Evolutionary conservation across 1,140 invertebrate genomes (phyloP).

Genomic region (Arctopsyche grandis): DNA sequence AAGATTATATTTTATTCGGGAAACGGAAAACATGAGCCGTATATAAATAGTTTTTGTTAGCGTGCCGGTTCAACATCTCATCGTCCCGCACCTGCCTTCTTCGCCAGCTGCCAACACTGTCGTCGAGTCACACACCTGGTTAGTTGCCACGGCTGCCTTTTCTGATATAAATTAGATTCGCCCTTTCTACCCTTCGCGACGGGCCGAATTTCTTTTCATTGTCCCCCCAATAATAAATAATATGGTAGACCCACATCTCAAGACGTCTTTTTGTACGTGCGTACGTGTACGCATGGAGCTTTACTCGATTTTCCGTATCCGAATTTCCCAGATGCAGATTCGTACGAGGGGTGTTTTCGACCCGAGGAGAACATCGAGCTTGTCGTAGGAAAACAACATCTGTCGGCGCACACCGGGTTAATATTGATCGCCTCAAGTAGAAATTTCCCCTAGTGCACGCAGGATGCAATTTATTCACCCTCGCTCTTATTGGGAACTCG

Average conservation of each 20-base stretch:
- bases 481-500: background rate
- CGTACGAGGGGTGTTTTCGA: too few relatives aligned
- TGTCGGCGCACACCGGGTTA: background rate
- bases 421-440: constrained; percentile 10
- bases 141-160: background rate
- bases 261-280: background rate
- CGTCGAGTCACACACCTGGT: background rate
- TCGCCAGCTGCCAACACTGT: constrained; percentile 9
- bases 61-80: background rate
- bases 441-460: constrained; percentile 9
- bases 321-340: background rate
- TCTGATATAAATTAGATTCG: constrained; percentile 6
- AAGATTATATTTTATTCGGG: too few relatives aligned
- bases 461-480: constrained; percentile 39
- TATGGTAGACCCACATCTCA: background rate
- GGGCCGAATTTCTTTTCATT: background rate
- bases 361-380: too few relatives aligned
- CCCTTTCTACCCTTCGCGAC: background rate
- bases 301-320: background rate
- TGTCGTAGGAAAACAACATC: background rate
- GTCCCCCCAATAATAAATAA: background rate
- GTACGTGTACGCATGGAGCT: background rate
- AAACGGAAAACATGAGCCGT: too few relatives aligned
- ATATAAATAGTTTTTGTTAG: too few relatives aligned
- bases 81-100: constrained; percentile 16